These are phyloP conservation scores for Sebastes hopkinsi DNA, from an alignment of 2,797 vertebrate genomes.

Conservation along the genomic window DNA sequence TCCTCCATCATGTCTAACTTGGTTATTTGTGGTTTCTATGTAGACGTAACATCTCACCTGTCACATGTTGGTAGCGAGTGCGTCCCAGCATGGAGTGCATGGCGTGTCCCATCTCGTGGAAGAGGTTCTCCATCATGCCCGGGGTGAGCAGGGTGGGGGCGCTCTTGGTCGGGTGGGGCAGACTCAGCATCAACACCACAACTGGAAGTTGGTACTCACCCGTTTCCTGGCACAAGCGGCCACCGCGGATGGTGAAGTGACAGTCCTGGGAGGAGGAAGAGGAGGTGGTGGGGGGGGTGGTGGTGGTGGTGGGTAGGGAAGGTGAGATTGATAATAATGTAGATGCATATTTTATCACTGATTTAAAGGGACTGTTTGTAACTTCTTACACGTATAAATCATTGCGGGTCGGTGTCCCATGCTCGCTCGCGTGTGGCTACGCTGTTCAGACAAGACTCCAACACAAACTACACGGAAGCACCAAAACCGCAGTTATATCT, in stretches of 20 bases:
- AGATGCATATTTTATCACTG: not conserved
- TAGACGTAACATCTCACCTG: constrained; percentile 79
- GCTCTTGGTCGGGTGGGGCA: constrained; percentile 84
- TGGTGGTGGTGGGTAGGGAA: too few species aligned
- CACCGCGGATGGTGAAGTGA: constrained; percentile 97
- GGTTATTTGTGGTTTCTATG: not conserved
- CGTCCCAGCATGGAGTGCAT: constrained; percentile 99
- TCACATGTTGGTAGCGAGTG: constrained; percentile 96
- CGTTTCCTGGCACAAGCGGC: constrained; percentile 84
- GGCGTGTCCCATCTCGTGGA: constrained; percentile 99
- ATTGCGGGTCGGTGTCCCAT: too few species aligned
- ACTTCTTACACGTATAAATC: too few species aligned
- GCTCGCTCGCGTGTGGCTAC: too few species aligned
- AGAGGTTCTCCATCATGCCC: constrained; percentile 98
- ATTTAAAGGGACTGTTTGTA: too few species aligned
- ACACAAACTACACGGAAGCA: too few species aligned
- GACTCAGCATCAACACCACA: constrained; percentile 95
- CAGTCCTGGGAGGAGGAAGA: constrained; percentile 85
- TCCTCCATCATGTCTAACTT: not conserved
- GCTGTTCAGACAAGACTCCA: too few species aligned
- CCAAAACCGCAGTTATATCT: too few species aligned
- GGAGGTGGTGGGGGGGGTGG: too few species aligned
- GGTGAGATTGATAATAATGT: not conserved
- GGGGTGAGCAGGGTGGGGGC: constrained; percentile 91
- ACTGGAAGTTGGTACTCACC: constrained; percentile 93